phyloP scores from a whole-genome alignment of 2,888 invertebrate genomes.

The Dicyrtomina minuta region DNA sequence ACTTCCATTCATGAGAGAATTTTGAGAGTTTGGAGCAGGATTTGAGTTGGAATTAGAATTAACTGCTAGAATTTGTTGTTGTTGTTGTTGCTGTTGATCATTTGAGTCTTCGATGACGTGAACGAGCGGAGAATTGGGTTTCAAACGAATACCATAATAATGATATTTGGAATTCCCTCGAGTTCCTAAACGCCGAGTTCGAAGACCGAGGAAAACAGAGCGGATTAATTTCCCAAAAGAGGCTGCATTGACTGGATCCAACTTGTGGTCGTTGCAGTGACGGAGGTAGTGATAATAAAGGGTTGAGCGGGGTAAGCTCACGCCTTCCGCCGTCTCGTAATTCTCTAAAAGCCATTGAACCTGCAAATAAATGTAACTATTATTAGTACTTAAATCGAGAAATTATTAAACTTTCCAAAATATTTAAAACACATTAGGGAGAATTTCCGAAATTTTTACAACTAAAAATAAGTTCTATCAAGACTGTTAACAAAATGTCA shows the following conservation, averaged over 20 bases:
- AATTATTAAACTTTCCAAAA: no score
- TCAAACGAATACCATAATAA: constrained; percentile 98
- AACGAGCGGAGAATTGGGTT: constrained; percentile 80
- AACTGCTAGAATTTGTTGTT: no score
- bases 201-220: constrained; percentile 93
- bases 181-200: constrained; percentile 88
- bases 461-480: not conserved
- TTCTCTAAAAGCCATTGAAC: constrained; percentile 64
- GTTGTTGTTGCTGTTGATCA: no score
- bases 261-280: constrained; percentile 87
- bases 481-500: no score
- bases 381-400: no score
- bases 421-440: not conserved
- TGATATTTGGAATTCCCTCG: constrained; percentile 70
- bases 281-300: constrained; percentile 94
- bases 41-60: no score
- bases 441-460: not conserved
- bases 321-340: constrained; percentile 65
- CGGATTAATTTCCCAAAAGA: constrained; percentile 98
- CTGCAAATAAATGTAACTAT: no score
- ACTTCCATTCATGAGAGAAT: not conserved
- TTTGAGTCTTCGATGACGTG: no score
- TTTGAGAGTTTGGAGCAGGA: no score
- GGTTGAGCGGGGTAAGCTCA: constrained; percentile 63
- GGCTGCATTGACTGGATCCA: constrained; percentile 98